These are phyloP conservation scores for Proteles cristata DNA, from an alignment of 2,113 vertebrate species.

Conservation along the genomic window DNA sequence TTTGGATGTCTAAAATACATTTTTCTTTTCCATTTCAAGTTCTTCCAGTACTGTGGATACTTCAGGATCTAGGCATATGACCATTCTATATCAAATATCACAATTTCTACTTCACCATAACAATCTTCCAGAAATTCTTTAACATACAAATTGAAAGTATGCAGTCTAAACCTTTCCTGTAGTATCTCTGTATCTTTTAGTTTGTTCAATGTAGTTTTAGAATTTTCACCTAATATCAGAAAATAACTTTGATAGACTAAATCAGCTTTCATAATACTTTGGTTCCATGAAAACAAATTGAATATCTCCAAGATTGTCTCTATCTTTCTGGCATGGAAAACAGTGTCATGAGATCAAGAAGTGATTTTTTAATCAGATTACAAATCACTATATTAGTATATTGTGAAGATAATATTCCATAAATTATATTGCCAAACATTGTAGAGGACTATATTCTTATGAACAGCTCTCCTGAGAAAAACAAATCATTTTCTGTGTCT, in stretches of 20 bases:
- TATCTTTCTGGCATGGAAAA: neutral
- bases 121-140: neutral
- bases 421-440: slow-evolving; percentile 9
- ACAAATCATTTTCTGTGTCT: slow-evolving; percentile 22
- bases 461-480: slow-evolving; percentile 2
- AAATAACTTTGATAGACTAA: neutral
- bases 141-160: neutral
- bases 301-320: neutral
- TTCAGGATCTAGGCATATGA: neutral
- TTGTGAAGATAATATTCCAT: neutral
- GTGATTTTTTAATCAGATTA: slow-evolving; percentile 29
- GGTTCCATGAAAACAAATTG: neutral
- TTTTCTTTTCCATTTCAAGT: neutral
- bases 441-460: neutral
- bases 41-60: neutral
- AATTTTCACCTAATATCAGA: neutral
- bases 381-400: slow-evolving; percentile 28
- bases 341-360: neutral
- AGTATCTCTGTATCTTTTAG: neutral
- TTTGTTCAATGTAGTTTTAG: neutral
- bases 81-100: neutral
- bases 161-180: neutral
- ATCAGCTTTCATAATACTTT: neutral
- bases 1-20: neutral
- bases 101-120: neutral